A percentile compares a stretch with the other conserved stretches of the same genome.
These are phyloP conservation scores for Pitta sordida DNA, from an alignment of 2,113 vertebrate genomes.

Conservation along the genomic window DNA sequence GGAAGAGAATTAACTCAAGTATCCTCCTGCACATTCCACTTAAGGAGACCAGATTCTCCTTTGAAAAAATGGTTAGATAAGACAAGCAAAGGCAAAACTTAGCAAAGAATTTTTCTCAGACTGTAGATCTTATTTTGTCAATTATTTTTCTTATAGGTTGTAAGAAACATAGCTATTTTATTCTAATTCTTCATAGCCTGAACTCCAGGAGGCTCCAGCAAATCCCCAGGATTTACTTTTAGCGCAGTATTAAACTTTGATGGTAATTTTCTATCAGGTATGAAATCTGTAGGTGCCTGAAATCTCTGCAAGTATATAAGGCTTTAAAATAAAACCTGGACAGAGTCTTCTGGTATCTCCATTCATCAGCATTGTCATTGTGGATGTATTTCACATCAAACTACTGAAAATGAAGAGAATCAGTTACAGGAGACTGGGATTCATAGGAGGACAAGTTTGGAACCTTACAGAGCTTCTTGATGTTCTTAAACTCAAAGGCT, in stretches of 20 bases:
- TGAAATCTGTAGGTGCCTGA: conserved; percentile 22
- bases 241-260: conserved; percentile 4
- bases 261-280: conserved; percentile 30
- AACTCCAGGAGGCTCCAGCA: conserved; percentile 11
- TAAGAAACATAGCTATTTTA: conserved; percentile 15
- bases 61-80: conserved; percentile 3
- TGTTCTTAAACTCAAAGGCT: not conserved
- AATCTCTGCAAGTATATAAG: not conserved
- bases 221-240: conserved; percentile 43
- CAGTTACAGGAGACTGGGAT: not conserved
- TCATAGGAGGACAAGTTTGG: not conserved
- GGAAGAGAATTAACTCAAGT: conserved; percentile 10
- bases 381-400: not conserved
- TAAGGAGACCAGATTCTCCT: not conserved
- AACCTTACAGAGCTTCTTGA: not conserved
- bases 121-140: conserved; percentile 1
- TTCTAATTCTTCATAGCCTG: conserved; percentile 33
- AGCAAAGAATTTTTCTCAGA: not conserved
- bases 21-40: not conserved
- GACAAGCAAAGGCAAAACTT: not conserved
- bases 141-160: conserved; percentile 6
- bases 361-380: not conserved
- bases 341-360: not conserved
- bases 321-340: conserved; percentile 9
- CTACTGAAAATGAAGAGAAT: not conserved